Conservation (phyloP, 2,797 vertebrate genomes). For the Enteromius anoplus region DNA sequence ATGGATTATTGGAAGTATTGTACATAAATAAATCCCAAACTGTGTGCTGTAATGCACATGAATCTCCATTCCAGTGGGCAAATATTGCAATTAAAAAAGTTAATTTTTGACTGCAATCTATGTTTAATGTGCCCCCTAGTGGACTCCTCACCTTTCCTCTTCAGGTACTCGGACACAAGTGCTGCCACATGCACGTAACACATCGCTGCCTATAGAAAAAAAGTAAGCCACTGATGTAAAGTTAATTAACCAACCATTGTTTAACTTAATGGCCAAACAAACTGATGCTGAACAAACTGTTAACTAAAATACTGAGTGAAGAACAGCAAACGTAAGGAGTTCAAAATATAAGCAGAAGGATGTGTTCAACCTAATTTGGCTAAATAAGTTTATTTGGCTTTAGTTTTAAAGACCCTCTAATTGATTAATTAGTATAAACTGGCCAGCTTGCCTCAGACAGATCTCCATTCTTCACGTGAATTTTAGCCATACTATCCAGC, state of each 20-base stretch:
- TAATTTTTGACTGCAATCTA: neutral
- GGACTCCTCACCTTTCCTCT: slow-evolving; percentile 87
- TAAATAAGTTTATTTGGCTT: neutral
- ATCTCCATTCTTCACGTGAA: slow-evolving; percentile 95
- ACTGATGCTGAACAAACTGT: neutral
- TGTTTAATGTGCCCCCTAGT: slow-evolving; percentile 3
- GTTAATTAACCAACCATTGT: neutral
- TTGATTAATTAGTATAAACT: neutral
- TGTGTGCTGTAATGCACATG: neutral
- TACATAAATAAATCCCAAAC: neutral
- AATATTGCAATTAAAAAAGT: neutral
- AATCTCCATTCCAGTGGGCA: neutral
- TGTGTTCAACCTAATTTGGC: neutral
- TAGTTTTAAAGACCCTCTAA: neutral
- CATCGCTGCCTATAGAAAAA: slow-evolving; percentile 87
- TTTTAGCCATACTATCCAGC: slow-evolving; percentile 98
- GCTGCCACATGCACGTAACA: slow-evolving; percentile 98
- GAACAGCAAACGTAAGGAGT: neutral
- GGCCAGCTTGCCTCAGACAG: slow-evolving; percentile 85
- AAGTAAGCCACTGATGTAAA: slow-evolving; percentile 23
- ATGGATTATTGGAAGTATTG: neutral
- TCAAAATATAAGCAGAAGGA: neutral
- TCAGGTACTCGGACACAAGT: slow-evolving; percentile 95
- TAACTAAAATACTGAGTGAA: neutral
- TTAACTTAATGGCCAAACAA: neutral